phyloP scores from a whole-genome alignment of 1,140 invertebrate genomes.

The Plectrocnemia conspersa region DNA sequence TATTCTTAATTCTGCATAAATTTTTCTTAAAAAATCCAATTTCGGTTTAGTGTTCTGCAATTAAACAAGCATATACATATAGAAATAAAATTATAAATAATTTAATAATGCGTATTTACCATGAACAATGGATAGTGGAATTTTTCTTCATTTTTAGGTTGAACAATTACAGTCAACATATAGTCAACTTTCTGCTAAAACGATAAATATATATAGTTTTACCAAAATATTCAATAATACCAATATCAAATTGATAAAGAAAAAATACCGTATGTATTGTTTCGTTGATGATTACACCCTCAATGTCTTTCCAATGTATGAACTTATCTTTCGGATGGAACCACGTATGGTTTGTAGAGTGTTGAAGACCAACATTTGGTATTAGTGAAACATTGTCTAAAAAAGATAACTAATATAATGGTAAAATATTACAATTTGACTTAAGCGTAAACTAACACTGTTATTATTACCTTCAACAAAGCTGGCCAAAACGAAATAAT shows the following conservation, averaged over 20 bases:
- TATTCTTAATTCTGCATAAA: neutral
- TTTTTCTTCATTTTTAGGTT: constrained; percentile 13
- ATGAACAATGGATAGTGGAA: constrained; percentile 25
- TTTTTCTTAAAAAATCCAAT: neutral
- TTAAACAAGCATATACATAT: too few species aligned
- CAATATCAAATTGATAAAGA: constrained; percentile 6
- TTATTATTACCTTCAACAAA: too few species aligned
- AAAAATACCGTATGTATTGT: constrained; percentile 24
- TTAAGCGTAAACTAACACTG: too few species aligned
- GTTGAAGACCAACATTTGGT: constrained; percentile 28
- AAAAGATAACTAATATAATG: too few species aligned
- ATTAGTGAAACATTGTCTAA: constrained; percentile 26
- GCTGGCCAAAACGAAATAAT: too few species aligned
- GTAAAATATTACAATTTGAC: too few species aligned
- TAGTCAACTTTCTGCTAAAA: constrained; percentile 30
- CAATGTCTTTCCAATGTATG: constrained; percentile 27
- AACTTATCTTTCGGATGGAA: constrained; percentile 21
- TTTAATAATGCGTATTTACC: constrained; percentile 7
- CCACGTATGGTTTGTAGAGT: constrained; percentile 21
- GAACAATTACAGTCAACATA: constrained; percentile 24
- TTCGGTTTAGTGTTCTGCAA: too few species aligned
- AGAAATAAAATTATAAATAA: too few species aligned
- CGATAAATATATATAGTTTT: constrained; percentile 2
- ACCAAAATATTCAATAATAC: constrained; percentile 7
- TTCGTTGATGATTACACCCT: constrained; percentile 29